These are phyloP conservation scores for Craseonycteris thonglongyai DNA, from an alignment of 2,113 vertebrate genomes.

Conservation along the genomic window DNA sequence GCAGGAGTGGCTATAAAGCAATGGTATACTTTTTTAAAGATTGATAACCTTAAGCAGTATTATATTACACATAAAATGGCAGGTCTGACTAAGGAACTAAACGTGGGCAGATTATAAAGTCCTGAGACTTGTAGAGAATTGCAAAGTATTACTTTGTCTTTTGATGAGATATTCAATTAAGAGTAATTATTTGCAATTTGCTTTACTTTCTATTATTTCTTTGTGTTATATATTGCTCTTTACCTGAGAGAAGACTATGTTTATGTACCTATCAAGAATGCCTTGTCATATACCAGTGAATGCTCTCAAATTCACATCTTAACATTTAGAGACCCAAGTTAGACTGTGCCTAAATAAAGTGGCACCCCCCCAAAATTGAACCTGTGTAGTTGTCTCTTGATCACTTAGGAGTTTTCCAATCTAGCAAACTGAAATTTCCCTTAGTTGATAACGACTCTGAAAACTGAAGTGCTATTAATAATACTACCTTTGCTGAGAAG, in stretches of 20 bases:
- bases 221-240: background rate
- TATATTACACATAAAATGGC: slow-evolving; percentile 74
- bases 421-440: background rate
- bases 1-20: slow-evolving; percentile 77
- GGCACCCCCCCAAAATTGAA: background rate
- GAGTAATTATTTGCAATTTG: background rate
- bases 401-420: background rate
- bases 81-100: slow-evolving; percentile 61
- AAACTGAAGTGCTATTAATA: background rate
- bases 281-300: background rate
- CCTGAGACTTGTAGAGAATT: background rate
- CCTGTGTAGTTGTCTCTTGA: background rate
- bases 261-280: background rate
- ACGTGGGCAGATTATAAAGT: slow-evolving; percentile 61
- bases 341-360: background rate
- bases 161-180: background rate
- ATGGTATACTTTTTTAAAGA: slow-evolving; percentile 77
- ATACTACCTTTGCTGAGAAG: background rate
- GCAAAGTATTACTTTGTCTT: slow-evolving; percentile 25
- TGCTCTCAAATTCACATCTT: background rate
- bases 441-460: background rate
- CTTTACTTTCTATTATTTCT: background rate
- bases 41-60: slow-evolving; percentile 74
- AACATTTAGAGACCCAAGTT: background rate
- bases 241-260: background rate